Evolutionary conservation across 2,113 vertebrate genomes (phyloP).

Genomic region (Phalacrocorax aristotelis): DNA sequence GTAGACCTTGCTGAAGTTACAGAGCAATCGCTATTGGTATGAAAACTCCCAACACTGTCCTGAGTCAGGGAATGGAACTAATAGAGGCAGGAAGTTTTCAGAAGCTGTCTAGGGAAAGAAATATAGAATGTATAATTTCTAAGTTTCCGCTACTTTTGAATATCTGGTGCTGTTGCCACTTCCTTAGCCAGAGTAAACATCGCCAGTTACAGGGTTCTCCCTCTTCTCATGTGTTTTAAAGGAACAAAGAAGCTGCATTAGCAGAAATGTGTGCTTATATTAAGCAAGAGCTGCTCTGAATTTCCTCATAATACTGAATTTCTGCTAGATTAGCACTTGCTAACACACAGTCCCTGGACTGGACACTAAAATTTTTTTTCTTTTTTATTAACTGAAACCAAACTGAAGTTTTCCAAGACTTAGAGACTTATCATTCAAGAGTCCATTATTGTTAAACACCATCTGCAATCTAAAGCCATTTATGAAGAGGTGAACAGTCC

Average conservation of each 20-base stretch:
- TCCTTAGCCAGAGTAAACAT: neutral
- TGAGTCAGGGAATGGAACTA: accelerated
- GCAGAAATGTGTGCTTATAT: neutral
- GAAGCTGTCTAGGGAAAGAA: neutral
- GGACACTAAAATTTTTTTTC: too few species aligned
- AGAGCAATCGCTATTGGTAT: neutral
- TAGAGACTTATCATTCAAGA: neutral
- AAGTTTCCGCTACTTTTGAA: neutral
- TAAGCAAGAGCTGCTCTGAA: neutral
- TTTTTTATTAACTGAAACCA: neutral
- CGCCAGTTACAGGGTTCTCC: neutral
- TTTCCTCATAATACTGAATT: neutral
- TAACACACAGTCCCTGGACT: neutral
- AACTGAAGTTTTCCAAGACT: neutral
- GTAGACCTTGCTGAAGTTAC: neutral
- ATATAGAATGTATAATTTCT: neutral
- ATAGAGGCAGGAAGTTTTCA: neutral
- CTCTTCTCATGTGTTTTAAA: neutral
- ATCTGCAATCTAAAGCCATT: neutral
- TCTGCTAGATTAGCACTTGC: neutral
- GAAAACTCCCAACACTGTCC: neutral
- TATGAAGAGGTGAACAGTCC: neutral
- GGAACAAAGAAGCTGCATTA: neutral
- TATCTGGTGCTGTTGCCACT: neutral
- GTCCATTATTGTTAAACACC: neutral